Percentiles rank a stretch among this genome's conserved stretches.
These are phyloP conservation scores for Indicator indicator DNA, from an alignment of 2,113 vertebrate species.

Conservation along the genomic window DNA sequence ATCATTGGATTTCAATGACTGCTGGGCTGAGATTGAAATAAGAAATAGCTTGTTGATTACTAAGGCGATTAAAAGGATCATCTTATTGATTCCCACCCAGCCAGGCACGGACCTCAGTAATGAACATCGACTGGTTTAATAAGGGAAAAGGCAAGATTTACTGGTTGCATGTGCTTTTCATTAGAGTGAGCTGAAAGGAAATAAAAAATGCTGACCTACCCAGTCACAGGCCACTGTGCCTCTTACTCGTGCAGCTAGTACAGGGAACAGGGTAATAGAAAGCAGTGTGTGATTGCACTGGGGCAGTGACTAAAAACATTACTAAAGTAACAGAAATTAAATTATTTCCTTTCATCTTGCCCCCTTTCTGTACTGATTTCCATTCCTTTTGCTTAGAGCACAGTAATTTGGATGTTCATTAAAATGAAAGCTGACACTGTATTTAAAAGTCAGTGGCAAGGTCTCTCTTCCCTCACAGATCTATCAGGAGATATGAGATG, in stretches of 20 bases:
- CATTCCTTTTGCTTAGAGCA: not conserved
- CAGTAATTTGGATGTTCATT: not conserved
- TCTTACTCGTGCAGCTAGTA: constrained; percentile 62
- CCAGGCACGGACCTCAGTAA: constrained; percentile 76
- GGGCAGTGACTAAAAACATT: constrained; percentile 43
- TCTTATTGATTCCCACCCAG: constrained; percentile 80
- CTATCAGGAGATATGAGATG: not conserved
- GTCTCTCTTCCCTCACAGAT: not conserved
- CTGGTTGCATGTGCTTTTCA: constrained; percentile 84
- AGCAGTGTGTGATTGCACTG: constrained; percentile 28
- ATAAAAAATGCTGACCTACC: constrained; percentile 85
- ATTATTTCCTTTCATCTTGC: constrained; percentile 6
- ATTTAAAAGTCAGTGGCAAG: not conserved
- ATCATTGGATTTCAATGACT: constrained; percentile 62
- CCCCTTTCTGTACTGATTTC: not conserved
- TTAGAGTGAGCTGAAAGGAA: constrained; percentile 82
- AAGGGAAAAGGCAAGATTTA: constrained; percentile 78
- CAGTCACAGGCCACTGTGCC: constrained; percentile 72
- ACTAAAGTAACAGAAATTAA: constrained; percentile 17
- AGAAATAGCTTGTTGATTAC: constrained; percentile 78
- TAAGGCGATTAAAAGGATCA: constrained; percentile 78
- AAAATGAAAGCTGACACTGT: not conserved
- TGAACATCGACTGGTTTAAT: constrained; percentile 79
- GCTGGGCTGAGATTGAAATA: constrained; percentile 62
- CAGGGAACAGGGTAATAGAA: constrained; percentile 43